Evolutionary conservation across 2,797 vertebrate genomes (phyloP).

Genomic region (Pachyuromys duprasi): DNA sequence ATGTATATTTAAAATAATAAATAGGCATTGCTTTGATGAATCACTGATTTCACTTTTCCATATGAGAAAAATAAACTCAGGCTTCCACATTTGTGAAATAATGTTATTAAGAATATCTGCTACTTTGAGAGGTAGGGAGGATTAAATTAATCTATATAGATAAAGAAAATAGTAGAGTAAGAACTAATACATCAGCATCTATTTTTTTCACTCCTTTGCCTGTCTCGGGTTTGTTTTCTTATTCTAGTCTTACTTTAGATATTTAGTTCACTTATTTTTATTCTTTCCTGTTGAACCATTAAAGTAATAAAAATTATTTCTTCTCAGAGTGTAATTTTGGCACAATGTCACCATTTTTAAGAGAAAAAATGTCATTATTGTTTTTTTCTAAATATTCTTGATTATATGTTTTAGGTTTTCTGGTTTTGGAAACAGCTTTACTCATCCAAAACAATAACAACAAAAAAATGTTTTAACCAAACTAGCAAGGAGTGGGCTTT

Average conservation of each 20-base stretch:
- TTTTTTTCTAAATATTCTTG: slow-evolving; percentile 69
- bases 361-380: slow-evolving; percentile 61
- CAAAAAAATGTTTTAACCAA: slow-evolving; percentile 39
- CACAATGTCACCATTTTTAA: slow-evolving; percentile 58
- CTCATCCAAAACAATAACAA: background rate
- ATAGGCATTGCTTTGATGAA: background rate
- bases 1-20: slow-evolving; percentile 25
- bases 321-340: slow-evolving; percentile 56
- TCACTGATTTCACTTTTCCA: background rate
- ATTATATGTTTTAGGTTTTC: slow-evolving; percentile 65
- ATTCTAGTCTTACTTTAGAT: slow-evolving; percentile 35
- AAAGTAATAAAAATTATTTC: slow-evolving; percentile 17
- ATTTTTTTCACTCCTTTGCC: slow-evolving; percentile 40
- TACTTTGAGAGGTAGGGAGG: background rate
- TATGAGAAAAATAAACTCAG: background rate
- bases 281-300: slow-evolving; percentile 47
- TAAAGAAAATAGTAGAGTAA: background rate
- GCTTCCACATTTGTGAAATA: slow-evolving; percentile 28
- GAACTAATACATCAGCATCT: slow-evolving; percentile 11
- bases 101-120: background rate
- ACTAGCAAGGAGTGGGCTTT: background rate
- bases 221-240: slow-evolving; percentile 58
- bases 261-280: slow-evolving; percentile 70
- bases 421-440: slow-evolving; percentile 65
- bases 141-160: background rate